phyloP scores from a whole-genome alignment of 2,797 vertebrate species.

The Coranthus polyacanthus region DNA sequence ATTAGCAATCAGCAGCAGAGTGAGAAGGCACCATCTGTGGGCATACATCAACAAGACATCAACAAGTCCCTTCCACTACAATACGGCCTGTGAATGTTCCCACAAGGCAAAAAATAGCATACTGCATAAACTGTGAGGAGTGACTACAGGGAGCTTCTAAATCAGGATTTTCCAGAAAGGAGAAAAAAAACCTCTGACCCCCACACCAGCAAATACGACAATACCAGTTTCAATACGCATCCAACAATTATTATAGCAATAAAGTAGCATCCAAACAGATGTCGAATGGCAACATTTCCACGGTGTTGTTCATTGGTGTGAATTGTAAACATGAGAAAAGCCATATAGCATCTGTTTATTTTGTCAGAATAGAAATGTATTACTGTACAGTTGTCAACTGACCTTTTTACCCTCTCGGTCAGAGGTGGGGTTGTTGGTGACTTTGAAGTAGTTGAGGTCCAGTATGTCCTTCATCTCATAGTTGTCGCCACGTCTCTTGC shows the following conservation, averaged over 20 bases:
- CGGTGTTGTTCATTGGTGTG: background rate
- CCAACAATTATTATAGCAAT: slow-evolving; percentile 3
- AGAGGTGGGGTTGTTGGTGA: slow-evolving; percentile 92
- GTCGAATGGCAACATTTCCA: slow-evolving; percentile 5
- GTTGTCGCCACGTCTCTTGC: slow-evolving; percentile 94
- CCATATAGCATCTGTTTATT: background rate
- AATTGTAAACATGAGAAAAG: background rate
- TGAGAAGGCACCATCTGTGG: slow-evolving; percentile 77
- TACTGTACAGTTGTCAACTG: slow-evolving; percentile 39
- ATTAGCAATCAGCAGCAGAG: slow-evolving; percentile 69
- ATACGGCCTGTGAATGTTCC: slow-evolving; percentile 34
- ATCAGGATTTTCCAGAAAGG: slow-evolving; percentile 11
- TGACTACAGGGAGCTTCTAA: slow-evolving; percentile 8
- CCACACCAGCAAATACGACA: background rate
- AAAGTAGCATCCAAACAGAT: slow-evolving; percentile 27
- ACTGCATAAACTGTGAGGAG: slow-evolving; percentile 23
- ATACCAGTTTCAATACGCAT: background rate
- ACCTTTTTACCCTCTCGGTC: slow-evolving; percentile 96
- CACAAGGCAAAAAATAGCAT: slow-evolving; percentile 34
- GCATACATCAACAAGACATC: slow-evolving; percentile 73
- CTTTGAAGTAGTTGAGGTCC: slow-evolving; percentile 93
- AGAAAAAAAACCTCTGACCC: slow-evolving; percentile 16
- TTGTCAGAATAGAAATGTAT: background rate
- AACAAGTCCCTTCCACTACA: slow-evolving; percentile 58
- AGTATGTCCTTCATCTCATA: slow-evolving; percentile 98